A percentile compares a stretch with the other conserved stretches of the same genome.
These are phyloP conservation scores for Sminthopsis crassicaudata DNA, from an alignment of 2,113 vertebrate genomes.

Conservation along the genomic window DNA sequence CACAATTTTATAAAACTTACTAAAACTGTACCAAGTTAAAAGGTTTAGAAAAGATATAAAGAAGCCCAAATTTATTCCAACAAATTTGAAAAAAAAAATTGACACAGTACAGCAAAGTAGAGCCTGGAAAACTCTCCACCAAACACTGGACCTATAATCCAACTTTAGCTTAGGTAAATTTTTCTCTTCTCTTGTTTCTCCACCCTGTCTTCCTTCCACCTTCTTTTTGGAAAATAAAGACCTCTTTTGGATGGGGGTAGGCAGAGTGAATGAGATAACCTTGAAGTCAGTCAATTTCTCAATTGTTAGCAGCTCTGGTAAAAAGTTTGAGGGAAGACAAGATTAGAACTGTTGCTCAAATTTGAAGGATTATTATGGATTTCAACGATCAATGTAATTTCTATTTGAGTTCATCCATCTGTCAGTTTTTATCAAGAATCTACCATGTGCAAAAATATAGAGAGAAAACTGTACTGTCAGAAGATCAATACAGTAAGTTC, in stretches of 20 bases:
- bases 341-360: slow-evolving; percentile 3
- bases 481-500: background rate
- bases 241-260: background rate
- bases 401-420: background rate
- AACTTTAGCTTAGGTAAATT: background rate
- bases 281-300: slow-evolving; percentile 17
- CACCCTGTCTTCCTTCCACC: background rate
- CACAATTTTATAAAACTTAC: background rate
- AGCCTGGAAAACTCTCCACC: background rate
- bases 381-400: slow-evolving; percentile 18
- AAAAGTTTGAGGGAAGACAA: background rate
- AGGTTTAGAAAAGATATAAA: background rate
- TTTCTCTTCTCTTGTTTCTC: background rate
- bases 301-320: background rate
- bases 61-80: background rate
- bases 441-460: background rate
- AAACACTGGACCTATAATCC: background rate
- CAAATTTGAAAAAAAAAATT: background rate
- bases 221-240: slow-evolving; percentile 27
- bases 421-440: background rate
- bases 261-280: background rate
- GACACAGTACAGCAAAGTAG: background rate
- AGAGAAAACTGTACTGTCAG: slow-evolving; percentile 35
- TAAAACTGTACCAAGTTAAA: background rate
- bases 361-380: slow-evolving; percentile 17